These are phyloP conservation scores for Equus quagga DNA, from an alignment of 2,113 vertebrate species.

Conservation along the genomic window DNA sequence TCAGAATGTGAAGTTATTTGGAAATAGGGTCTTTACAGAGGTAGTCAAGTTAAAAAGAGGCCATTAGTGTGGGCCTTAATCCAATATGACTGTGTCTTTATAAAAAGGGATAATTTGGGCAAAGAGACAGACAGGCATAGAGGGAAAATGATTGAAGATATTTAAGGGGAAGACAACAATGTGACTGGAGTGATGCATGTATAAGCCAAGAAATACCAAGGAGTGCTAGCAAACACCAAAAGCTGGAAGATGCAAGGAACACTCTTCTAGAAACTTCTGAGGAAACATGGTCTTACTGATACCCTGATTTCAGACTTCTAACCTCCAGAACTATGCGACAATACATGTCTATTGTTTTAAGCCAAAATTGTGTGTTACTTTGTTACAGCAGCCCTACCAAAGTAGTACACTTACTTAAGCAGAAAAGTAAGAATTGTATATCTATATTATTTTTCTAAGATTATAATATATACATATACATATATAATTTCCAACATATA, in stretches of 20 bases:
- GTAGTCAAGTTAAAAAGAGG: background rate
- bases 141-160: background rate
- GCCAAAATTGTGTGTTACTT: background rate
- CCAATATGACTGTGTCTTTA: background rate
- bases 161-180: background rate
- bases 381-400: background rate
- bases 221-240: background rate
- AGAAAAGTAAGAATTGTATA: background rate
- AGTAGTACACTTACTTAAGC: background rate
- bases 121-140: background rate
- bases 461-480: background rate
- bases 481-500: background rate
- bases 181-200: fast-evolving
- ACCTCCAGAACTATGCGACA: too few relatives aligned
- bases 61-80: background rate
- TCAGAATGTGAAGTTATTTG: background rate
- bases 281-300: fast-evolving
- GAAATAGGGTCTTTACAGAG: background rate
- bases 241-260: background rate
- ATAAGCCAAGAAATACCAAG: background rate
- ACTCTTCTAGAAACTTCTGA: too few relatives aligned
- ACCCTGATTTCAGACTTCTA: background rate
- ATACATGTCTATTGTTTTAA: background rate
- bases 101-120: background rate
- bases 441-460: background rate